A percentile compares a stretch with the other conserved stretches of the same genome.
phyloP scores from a whole-genome alignment of 2,113 vertebrate genomes.

The Anhinga anhinga region DNA sequence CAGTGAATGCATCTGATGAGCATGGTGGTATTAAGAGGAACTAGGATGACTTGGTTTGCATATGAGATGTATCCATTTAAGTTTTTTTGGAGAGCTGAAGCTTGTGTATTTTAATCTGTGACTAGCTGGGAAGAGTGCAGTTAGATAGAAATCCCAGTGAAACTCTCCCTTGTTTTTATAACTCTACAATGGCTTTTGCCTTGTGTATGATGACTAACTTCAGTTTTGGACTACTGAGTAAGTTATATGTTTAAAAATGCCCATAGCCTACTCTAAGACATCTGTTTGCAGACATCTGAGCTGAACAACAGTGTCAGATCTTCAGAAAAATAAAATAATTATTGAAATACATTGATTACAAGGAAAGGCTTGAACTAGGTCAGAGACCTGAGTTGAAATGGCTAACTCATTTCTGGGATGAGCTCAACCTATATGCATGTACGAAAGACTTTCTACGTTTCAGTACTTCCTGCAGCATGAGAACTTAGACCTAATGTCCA shows the following conservation, averaged over 20 bases:
- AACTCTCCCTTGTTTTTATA: neutral
- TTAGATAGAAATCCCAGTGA: neutral
- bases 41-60: neutral
- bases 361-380: neutral
- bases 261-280: neutral
- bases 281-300: neutral
- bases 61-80: neutral
- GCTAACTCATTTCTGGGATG: neutral
- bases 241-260: neutral
- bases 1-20: neutral
- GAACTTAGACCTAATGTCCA: neutral
- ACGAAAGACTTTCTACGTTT: neutral
- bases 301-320: neutral
- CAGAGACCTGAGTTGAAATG: accelerated
- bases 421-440: neutral
- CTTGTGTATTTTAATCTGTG: neutral
- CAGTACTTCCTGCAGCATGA: neutral
- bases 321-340: neutral
- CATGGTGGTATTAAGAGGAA: neutral
- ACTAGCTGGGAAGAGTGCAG: neutral
- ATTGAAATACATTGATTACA: neutral
- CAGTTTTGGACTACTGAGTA: neutral
- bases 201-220: neutral
- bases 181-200: neutral
- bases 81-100: neutral